These are phyloP conservation scores for Amiota minor DNA, from an alignment of 2,888 invertebrate species.

Conservation along the genomic window DNA sequence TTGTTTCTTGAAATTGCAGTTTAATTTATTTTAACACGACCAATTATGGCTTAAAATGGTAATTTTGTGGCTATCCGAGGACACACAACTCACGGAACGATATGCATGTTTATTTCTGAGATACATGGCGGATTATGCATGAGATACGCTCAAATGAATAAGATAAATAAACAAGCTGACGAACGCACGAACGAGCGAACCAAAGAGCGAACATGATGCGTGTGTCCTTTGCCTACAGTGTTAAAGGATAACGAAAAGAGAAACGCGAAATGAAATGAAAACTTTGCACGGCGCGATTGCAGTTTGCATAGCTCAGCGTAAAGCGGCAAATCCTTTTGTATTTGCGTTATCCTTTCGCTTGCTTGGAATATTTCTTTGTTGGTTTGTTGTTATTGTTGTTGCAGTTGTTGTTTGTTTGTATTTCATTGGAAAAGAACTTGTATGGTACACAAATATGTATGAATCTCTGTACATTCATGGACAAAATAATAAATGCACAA, in stretches of 20 bases:
- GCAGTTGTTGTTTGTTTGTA: too few species aligned
- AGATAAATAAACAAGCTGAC: not conserved
- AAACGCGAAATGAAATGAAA: conserved; percentile 3
- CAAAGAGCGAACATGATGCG: not conserved
- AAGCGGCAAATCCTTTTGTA: too few species aligned
- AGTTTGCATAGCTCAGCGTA: too few species aligned
- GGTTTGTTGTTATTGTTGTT: too few species aligned
- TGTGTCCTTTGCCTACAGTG: not conserved
- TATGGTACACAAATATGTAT: conserved; percentile 14
- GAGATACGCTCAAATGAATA: not conserved
- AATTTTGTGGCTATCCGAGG: conserved; percentile 28
- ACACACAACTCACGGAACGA: too few species aligned
- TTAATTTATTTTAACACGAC: conserved; percentile 71
- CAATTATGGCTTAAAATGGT: conserved; percentile 54
- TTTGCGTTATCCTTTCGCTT: too few species aligned
- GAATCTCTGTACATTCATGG: not conserved
- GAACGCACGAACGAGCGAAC: not conserved
- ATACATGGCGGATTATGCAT: not conserved
- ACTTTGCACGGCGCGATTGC: not conserved
- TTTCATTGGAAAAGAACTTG: not conserved
- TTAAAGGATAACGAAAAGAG: not conserved
- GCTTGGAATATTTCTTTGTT: too few species aligned
- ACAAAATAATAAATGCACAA: too few species aligned
- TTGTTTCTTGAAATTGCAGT: conserved; percentile 60
- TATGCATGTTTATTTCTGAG: too few species aligned